Base-by-base conservation (phyloP, 2,113 vertebrate species). In the Vanacampus margaritifer region DNA sequence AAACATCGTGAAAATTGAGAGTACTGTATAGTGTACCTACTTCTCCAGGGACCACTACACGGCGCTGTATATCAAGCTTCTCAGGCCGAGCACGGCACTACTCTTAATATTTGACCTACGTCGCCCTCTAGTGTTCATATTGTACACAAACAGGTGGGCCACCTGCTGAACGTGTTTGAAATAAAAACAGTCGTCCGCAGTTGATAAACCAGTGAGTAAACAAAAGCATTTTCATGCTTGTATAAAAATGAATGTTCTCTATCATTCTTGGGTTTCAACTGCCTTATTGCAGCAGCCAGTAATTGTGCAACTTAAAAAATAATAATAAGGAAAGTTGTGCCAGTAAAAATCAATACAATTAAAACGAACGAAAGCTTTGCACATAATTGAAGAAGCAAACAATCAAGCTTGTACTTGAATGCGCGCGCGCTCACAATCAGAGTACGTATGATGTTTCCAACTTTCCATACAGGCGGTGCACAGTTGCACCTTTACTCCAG, bases 61-160 rank as follows among this genome's bases (percentile, higher is more conserved):
- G n/a, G 0, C 71, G 10, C 64, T 69, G 73, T 26, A 77, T 10
- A 39, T 58, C 59, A 68, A 58, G 12, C 0, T 32, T 19, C 26
- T 46, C n/a, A 23, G 13, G 5, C 14, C 24, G n/a, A 26, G 21
- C 39, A n/a, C 6, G 19, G 17, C 26, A 14, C 2, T n/a, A 9
- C 0, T 17, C n/a, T 3, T 13, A 3, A 12, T 39, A 23, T 48
- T 8, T 58, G 41, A 5, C 19, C 65, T 74, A 24, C 23, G 61
- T 43, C 78, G 65, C 82, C 78, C 78, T 75, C 86, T 84, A 74
- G 76, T 72, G 83, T 13, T 24, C 21, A 63, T 43, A 32, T 32
- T 32, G 26, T 57, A 17, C 3, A 51, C 0, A 0, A 57, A 36
- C 39, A 9, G 23, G 51, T 35, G 0, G 1, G 3, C 12, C 8